phyloP scores from a whole-genome alignment of 2,888 invertebrate species.

The Oscheius sp. region DNA sequence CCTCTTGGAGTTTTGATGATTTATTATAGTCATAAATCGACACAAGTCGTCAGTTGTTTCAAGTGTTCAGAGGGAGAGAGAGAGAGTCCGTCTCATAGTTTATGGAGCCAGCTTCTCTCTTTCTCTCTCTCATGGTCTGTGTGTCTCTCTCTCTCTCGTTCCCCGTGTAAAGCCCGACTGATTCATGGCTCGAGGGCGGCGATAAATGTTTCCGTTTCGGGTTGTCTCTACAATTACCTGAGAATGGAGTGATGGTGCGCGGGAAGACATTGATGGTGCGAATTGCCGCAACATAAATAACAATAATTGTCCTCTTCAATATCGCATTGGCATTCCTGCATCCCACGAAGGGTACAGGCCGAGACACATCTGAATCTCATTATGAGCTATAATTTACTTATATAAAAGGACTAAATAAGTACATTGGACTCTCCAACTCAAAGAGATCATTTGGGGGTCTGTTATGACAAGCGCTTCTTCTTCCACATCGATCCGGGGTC shows the following conservation, averaged over 20 bases:
- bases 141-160: not conserved
- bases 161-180: not conserved
- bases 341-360: constrained; percentile 63
- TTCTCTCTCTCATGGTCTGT: not conserved
- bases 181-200: not conserved
- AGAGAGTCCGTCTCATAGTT: not conserved
- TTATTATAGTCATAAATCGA: constrained; percentile 5
- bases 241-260: constrained; percentile 69
- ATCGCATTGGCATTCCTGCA: constrained; percentile 69
- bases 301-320: constrained; percentile 70
- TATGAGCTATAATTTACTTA: no score
- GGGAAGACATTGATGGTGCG: constrained; percentile 61
- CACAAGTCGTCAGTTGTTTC: constrained; percentile 11
- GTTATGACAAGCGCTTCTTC: not conserved
- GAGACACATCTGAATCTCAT: constrained; percentile 62
- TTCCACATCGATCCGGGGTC: constrained; percentile 26
- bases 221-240: no score
- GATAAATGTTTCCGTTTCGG: no score
- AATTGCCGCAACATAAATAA: constrained; percentile 69
- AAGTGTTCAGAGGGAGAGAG: no score
- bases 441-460: no score
- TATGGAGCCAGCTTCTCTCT: not conserved
- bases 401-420: no score
- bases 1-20: constrained; percentile 6
- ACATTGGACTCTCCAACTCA: no score